Base-by-base conservation (phyloP, 1,140 invertebrate genomes). In the Arion vulgaris region DNA sequence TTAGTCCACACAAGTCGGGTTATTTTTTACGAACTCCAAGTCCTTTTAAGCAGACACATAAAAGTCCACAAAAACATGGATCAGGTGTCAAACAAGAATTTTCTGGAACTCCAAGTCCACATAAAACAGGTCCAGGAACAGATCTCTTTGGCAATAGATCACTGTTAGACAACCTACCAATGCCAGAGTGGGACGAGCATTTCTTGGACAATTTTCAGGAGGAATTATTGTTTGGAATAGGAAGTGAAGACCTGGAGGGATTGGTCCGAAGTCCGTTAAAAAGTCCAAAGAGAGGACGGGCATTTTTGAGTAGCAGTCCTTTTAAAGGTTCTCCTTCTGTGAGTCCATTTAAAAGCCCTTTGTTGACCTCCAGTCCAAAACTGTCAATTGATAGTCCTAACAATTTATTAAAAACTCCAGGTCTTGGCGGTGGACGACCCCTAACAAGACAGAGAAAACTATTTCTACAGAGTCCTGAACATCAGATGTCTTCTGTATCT, bases 141-240 rank as follows among this genome's bases (percentile, higher is more conserved):
- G 80, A 81, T 41, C 45, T 81, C 32, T 81, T 81, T 81, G 80
- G 80, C 28, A 81, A 81, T 41, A 38, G 71, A n/a, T 81, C 80
- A 32, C 51, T 81, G 0, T 45, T 81, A 34, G 80, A 81, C 34
- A 74, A 62, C 34, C 34, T 81, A 13, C 69, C 69, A 26, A 39
- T 81, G n/a, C 80, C 80, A 57, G 80, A 81, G 4, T 81, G 80
- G 80, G 80, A 81, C 74, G 80, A 81, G 11, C 72, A 81, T 74
- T 81, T 81, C 38, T 45, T 81, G 38, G 71, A 81, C 45, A 81
- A 81, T 62, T 80, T 80, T 36, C 78, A 80, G 45, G 78, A 69
- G 26, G 78, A 71, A n/a, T 69, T 73, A 17, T 38, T 79, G 1
- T 81, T 81, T 81, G 80, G 80, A 1, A 38, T 81, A 7, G 80